Conservation (phyloP, 2,888 invertebrate genomes). For the Trimorus sp. region DNA sequence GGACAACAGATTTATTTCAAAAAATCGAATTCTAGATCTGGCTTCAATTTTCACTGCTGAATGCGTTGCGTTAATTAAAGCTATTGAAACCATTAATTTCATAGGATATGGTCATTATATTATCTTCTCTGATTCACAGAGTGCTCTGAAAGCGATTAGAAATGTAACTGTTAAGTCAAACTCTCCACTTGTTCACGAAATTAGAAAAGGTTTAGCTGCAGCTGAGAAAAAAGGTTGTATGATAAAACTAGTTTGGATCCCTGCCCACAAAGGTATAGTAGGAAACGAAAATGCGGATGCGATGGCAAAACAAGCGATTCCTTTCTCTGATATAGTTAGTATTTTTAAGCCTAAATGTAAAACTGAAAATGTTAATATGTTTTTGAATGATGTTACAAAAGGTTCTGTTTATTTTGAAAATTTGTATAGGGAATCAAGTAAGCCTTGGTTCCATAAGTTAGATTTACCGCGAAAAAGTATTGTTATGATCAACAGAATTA, state of each 20-base stretch:
- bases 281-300: constrained; percentile 43
- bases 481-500: too few species aligned
- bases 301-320: constrained; percentile 27
- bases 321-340: constrained; percentile 7
- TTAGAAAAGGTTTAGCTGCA: constrained; percentile 18
- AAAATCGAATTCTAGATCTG: constrained; percentile 1
- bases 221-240: background rate
- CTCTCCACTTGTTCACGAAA: constrained; percentile 11
- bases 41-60: constrained; percentile 29
- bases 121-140: constrained; percentile 22
- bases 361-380: constrained; percentile 3
- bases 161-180: background rate
- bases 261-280: constrained; percentile 18
- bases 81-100: background rate
- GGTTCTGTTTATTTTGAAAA: background rate
- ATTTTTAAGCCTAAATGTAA: constrained; percentile 9
- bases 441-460: too few species aligned
- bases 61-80: background rate
- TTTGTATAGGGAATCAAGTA: too few species aligned
- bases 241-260: constrained; percentile 35
- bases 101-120: background rate
- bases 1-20: background rate
- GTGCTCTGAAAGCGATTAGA: background rate
- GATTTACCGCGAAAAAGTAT: too few species aligned
- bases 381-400: background rate